Percentiles rank a stretch among this genome's conserved stretches.
Conservation (phyloP, 2,888 invertebrate species). For the Drosophila mimica region DNA sequence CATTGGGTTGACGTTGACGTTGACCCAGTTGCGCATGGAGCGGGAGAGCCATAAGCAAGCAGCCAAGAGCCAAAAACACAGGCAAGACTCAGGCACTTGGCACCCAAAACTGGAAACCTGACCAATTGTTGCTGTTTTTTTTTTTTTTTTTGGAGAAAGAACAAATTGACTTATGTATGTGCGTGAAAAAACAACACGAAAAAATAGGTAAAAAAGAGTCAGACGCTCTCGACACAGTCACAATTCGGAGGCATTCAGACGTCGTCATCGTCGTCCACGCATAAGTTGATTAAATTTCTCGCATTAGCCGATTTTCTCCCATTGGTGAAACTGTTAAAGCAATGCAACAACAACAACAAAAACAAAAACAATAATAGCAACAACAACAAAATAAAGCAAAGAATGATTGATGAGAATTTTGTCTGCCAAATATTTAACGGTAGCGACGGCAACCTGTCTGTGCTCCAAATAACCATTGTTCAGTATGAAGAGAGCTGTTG, state of each 20-base stretch:
- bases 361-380: neutral
- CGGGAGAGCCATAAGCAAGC: conserved; percentile 19
- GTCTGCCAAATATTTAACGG: conserved; percentile 65
- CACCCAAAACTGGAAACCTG: conserved; percentile 76
- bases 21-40: conserved; percentile 71
- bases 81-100: conserved; percentile 48
- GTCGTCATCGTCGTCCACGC: conserved; percentile 57
- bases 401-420: conserved; percentile 77
- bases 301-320: conserved; percentile 76
- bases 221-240: conserved; percentile 44
- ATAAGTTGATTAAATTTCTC: conserved; percentile 79
- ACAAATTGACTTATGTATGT: conserved; percentile 66
- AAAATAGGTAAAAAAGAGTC: conserved; percentile 50
- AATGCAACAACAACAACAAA: conserved; percentile 18
- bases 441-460: conserved; percentile 39
- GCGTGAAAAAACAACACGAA: conserved; percentile 46
- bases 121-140: conserved; percentile 26
- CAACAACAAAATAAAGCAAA: conserved; percentile 37
- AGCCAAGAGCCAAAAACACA: conserved; percentile 33
- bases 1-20: conserved; percentile 69
- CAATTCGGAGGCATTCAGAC: conserved; percentile 68
- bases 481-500: neutral
- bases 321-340: conserved; percentile 65
- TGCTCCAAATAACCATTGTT: conserved; percentile 41
- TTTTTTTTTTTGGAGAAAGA: conserved; percentile 50